Evolutionary conservation across 92 coral and sea anemone species (phyloP).

Genomic region (Desmophyllum pertusum): DNA sequence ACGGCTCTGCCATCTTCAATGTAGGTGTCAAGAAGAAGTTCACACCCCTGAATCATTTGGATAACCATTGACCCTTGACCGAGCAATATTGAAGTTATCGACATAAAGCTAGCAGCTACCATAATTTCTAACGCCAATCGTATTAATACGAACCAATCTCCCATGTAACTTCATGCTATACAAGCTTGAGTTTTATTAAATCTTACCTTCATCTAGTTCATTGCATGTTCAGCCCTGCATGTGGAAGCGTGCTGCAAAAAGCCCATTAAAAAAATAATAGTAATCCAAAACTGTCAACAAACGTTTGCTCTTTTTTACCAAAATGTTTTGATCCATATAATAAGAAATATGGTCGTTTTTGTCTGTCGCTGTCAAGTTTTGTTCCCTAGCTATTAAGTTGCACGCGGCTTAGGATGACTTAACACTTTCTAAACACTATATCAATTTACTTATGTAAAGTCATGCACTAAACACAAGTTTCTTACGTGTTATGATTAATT

Average conservation of each 20-base stretch:
- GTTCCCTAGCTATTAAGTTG: too few relatives aligned
- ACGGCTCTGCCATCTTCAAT: too few relatives aligned
- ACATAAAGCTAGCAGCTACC: too few relatives aligned
- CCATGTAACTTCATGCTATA: not conserved
- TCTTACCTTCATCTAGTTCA: not conserved
- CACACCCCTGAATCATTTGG: not conserved
- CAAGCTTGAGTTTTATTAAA: too few relatives aligned
- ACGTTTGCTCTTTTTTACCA: not conserved
- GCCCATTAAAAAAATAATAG: not conserved
- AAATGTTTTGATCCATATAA: not conserved
- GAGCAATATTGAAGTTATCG: too few relatives aligned
- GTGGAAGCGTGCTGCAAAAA: not conserved
- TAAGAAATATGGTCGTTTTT: not conserved
- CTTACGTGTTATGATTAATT: not conserved
- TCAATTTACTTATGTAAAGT: not conserved
- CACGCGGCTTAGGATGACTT: not conserved
- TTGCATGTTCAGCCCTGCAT: not conserved
- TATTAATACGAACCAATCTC: too few relatives aligned
- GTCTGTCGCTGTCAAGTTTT: not conserved
- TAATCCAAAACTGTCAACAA: not conserved
- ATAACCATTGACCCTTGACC: too few relatives aligned
- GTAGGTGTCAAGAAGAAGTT: not conserved
- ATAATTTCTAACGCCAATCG: too few relatives aligned
- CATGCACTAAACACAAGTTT: not conserved
- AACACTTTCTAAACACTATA: not conserved